These are phyloP conservation scores for Apaloderma vittatum DNA, from an alignment of 2,113 vertebrate genomes.

Conservation along the genomic window DNA sequence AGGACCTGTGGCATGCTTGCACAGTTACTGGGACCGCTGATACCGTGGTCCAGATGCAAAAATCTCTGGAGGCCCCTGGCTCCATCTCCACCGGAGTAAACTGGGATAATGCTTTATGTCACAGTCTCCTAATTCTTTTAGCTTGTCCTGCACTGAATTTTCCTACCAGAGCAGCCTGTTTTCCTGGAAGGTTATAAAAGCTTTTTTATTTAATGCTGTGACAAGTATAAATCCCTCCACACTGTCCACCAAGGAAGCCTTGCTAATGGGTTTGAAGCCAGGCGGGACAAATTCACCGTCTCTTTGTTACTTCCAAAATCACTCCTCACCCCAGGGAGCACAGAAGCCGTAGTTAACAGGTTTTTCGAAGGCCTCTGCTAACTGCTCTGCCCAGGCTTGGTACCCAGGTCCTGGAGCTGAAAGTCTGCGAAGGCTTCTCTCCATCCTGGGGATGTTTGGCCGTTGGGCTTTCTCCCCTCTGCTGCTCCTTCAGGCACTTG, in stretches of 20 bases:
- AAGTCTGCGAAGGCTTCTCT: background rate
- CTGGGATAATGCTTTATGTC: background rate
- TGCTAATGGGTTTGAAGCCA: slow-evolving; percentile 12
- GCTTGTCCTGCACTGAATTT: background rate
- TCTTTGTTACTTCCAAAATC: background rate
- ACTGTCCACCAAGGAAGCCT: background rate
- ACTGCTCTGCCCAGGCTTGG: background rate
- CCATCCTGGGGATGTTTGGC: background rate
- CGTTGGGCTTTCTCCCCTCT: background rate
- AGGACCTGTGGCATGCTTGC: background rate
- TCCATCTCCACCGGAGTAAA: background rate
- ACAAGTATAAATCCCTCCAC: background rate
- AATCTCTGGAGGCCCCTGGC: background rate
- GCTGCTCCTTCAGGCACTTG: background rate
- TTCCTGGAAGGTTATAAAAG: background rate
- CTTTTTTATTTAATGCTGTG: background rate
- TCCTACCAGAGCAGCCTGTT: background rate
- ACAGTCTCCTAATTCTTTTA: background rate
- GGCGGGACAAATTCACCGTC: background rate
- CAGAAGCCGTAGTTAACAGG: background rate
- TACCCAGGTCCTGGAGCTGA: background rate
- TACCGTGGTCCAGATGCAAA: background rate
- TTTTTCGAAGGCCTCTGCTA: background rate
- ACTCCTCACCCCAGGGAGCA: background rate
- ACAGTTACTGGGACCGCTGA: background rate